Conservation (phyloP, 2,113 vertebrate species). For the Tyto alba region DNA sequence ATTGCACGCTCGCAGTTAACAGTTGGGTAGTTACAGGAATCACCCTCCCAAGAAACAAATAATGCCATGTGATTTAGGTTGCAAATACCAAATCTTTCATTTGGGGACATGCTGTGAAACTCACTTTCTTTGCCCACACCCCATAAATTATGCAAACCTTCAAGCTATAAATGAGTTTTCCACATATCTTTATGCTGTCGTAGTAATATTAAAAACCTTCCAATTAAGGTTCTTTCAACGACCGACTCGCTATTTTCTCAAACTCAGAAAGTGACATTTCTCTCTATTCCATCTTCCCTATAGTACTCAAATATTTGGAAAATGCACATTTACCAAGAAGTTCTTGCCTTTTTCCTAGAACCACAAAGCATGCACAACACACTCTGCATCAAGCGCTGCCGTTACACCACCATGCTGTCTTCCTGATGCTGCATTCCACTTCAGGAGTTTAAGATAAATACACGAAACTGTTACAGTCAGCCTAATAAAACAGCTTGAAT, state of each 20-base stretch:
- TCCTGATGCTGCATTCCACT: not conserved
- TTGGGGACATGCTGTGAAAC: not conserved
- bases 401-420: not conserved
- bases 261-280: not conserved
- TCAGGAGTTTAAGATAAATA: not conserved
- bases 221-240: not conserved
- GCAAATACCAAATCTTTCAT: not conserved
- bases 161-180: not conserved
- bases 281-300: not conserved
- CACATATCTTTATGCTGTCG: not conserved
- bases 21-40: slow-evolving; percentile 14
- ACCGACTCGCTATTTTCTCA: too few species aligned
- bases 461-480: too few species aligned
- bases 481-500: too few species aligned
- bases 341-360: not conserved
- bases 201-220: not conserved
- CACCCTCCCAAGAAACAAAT: not conserved
- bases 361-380: not conserved
- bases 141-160: not conserved
- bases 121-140: not conserved
- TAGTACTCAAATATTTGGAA: not conserved
- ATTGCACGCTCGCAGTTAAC: not conserved
- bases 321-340: not conserved
- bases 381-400: rapidly evolving
- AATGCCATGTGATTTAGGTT: not conserved